Conservation (phyloP, 2,888 invertebrate species). For the Mythimna vitellina region DNA sequence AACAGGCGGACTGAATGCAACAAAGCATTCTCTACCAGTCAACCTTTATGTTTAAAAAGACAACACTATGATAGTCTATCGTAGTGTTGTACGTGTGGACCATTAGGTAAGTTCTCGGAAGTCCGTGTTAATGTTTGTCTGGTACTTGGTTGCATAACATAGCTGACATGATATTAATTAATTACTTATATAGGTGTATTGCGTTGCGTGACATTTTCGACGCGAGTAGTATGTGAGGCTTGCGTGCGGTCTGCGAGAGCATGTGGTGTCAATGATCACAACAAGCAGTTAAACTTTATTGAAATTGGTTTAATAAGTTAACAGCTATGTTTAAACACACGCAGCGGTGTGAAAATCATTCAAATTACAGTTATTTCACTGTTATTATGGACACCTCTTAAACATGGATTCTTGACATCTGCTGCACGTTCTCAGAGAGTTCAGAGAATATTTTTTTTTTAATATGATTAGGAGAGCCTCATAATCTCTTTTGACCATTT, state of each 20-base stretch:
- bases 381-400: background rate
- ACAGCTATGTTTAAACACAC: constrained; percentile 58
- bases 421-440: background rate
- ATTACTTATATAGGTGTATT: background rate
- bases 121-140: constrained; percentile 18
- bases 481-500: background rate
- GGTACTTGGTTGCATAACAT: constrained; percentile 13
- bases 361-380: constrained; percentile 39
- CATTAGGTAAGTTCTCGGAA: constrained; percentile 9
- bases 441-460: background rate
- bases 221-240: constrained; percentile 1
- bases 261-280: constrained; percentile 47
- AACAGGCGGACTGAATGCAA: too few species aligned
- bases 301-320: constrained; percentile 60
- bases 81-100: too few species aligned
- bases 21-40: too few species aligned
- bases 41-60: too few species aligned
- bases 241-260: constrained; percentile 49
- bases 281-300: constrained; percentile 47
- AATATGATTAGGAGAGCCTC: background rate
- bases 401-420: constrained; percentile 1
- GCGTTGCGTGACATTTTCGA: constrained; percentile 12
- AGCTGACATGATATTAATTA: constrained; percentile 7
- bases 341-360: constrained; percentile 47
- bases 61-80: too few species aligned